phyloP scores from a whole-genome alignment of 2,888 invertebrate species.

The Pterostichus madidus region DNA sequence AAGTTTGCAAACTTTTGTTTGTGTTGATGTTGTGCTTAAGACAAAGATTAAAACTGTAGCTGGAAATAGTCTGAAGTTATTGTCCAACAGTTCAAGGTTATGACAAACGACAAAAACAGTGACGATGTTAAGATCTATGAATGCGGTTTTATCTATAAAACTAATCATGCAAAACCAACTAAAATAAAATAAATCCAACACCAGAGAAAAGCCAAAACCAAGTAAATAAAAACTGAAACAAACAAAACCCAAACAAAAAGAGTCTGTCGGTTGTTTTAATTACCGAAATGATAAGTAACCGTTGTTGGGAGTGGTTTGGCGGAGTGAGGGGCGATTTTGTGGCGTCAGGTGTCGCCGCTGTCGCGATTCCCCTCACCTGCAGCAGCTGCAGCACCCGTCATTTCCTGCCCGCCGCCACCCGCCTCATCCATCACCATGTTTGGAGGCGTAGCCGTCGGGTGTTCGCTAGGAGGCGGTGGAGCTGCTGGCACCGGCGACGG shows the following conservation, averaged over 20 bases:
- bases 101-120: no score
- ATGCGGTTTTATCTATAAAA: background rate
- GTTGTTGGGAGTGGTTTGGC: constrained; percentile 69
- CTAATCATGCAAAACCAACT: constrained; percentile 36
- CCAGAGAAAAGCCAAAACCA: constrained; percentile 41
- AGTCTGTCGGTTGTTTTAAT: constrained; percentile 68
- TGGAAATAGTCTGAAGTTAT: no score
- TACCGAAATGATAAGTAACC: constrained; percentile 75
- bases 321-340: constrained; percentile 13
- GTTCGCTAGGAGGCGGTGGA: constrained; percentile 49
- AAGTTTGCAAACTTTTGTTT: no score
- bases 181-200: constrained; percentile 44
- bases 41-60: no score
- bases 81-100: no score
- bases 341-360: constrained; percentile 77
- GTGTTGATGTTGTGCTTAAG: no score
- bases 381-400: constrained; percentile 71
- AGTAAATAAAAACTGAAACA: constrained; percentile 56
- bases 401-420: constrained; percentile 62
- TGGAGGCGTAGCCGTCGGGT: constrained; percentile 68
- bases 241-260: constrained; percentile 66
- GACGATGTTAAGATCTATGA: no score
- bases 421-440: constrained; percentile 69
- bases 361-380: constrained; percentile 76
- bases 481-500: constrained; percentile 61